These are phyloP conservation scores for Entomyzon cyanotis DNA, from an alignment of 2,113 vertebrate species.

Conservation along the genomic window DNA sequence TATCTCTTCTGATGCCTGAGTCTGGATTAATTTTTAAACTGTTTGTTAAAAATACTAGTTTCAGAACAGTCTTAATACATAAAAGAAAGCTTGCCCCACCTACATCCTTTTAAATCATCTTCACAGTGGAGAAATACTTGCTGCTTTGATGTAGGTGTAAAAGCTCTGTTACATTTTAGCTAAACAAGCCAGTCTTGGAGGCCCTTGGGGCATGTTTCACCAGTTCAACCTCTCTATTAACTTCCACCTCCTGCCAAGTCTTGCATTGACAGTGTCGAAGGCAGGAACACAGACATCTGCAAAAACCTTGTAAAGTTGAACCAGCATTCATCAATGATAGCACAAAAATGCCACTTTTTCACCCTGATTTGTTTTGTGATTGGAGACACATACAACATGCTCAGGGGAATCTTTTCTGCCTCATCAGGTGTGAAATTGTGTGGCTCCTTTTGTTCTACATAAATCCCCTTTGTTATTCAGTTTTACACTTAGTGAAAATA, in stretches of 20 bases:
- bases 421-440: not conserved
- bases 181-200: not conserved
- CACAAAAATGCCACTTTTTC: not conserved
- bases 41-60: not conserved
- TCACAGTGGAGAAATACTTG: not conserved
- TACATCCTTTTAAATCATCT: not conserved
- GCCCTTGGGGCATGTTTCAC: not conserved
- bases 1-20: not conserved
- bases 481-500: not conserved
- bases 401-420: not conserved
- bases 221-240: not conserved
- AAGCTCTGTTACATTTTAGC: not conserved
- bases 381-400: not conserved
- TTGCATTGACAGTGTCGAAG: not conserved
- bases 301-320: not conserved
- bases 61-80: not conserved
- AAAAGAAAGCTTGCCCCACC: not conserved
- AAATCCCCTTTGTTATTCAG: not conserved
- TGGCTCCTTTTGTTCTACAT: not conserved
- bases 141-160: not conserved
- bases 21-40: not conserved
- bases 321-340: not conserved
- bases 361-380: not conserved
- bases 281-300: not conserved
- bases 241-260: not conserved